Base-by-base conservation (phyloP, 1,140 invertebrate species). In the Chrysomallon squamiferum region DNA sequence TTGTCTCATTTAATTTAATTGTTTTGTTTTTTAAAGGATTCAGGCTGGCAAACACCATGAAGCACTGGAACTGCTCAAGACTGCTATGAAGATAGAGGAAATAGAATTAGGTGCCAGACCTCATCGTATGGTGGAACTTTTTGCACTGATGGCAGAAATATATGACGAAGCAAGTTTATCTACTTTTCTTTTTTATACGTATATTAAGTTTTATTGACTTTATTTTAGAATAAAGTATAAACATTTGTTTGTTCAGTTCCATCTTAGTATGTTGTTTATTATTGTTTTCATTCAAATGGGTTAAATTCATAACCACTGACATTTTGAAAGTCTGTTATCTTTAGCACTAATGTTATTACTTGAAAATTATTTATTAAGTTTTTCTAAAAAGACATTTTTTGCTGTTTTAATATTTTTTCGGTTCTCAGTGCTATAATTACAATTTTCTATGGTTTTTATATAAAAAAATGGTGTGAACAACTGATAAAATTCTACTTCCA, bases 21-120 rank as follows among this genome's bases (percentile, higher is more conserved):
- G 33, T n/a, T 5, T 7, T 15, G 35, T 38, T 38, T 38, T 5
- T 38, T 15, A 5, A 67, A 84, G 83, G 13, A 78, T 84, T 22
- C 81, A 84, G 65, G 77, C 80, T 33, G 83, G 83, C 2, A 83
- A 82, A 65, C 80, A 84, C 50, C 72, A 75, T 65, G 81, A 84
- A 65, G 79, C 83, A 2, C 66, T 84, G 59, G 82, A 83, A 47
- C 62, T 84, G 7, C 57, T 82, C 22, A 81, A 81, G 54, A 82
- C 78, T 35, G 81, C 82, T 15, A 73, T 84, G 72, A 84, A 84
- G 63, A 82, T 83, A 45, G 83, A 84, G 64, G 83, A 84, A 65
- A 79, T 79, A 54, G 83, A 84, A 61, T 72, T 84, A 32, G 83
- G 82, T 35, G 79, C 77, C n/a, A 57, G 81, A 41, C 72, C 80